Percentiles rank a stretch among this genome's conserved stretches.
Evolutionary conservation across 2,888 invertebrate genomes (phyloP).

Genomic region (Drosophila neonasuta): DNA sequence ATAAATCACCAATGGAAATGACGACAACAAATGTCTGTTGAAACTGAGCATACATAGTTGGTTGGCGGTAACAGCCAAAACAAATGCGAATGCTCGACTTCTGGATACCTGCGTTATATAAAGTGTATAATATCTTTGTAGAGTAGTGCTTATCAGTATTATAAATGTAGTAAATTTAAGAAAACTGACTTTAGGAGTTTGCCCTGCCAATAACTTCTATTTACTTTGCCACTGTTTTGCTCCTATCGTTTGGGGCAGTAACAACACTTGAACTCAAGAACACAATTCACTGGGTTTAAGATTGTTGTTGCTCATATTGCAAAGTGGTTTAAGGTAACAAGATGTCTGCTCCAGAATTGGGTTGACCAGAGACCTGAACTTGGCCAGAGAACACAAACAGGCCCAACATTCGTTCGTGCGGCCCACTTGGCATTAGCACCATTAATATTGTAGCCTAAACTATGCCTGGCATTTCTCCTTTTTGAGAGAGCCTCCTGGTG

Average conservation of each 20-base stretch:
- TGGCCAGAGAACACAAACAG: constrained; percentile 15
- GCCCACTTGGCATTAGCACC: constrained; percentile 68
- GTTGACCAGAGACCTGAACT: constrained; percentile 40
- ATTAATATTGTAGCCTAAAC: constrained; percentile 70
- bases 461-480: constrained; percentile 53
- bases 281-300: constrained; percentile 38
- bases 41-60: constrained; percentile 34
- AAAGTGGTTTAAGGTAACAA: constrained; percentile 58
- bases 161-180: neutral
- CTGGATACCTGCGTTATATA: constrained; percentile 10
- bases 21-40: constrained; percentile 49
- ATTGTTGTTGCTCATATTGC: constrained; percentile 54
- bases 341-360: constrained; percentile 57
- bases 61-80: neutral
- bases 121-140: neutral
- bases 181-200: neutral
- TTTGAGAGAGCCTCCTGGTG: constrained; percentile 34
- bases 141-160: neutral
- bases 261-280: constrained; percentile 40
- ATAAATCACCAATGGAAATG: constrained; percentile 68
- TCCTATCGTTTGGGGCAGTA: constrained; percentile 8
- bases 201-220: neutral
- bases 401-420: constrained; percentile 6
- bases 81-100: constrained; percentile 20
- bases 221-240: neutral